Conservation (phyloP, 2,797 vertebrate genomes). For the Liasis olivaceus region DNA sequence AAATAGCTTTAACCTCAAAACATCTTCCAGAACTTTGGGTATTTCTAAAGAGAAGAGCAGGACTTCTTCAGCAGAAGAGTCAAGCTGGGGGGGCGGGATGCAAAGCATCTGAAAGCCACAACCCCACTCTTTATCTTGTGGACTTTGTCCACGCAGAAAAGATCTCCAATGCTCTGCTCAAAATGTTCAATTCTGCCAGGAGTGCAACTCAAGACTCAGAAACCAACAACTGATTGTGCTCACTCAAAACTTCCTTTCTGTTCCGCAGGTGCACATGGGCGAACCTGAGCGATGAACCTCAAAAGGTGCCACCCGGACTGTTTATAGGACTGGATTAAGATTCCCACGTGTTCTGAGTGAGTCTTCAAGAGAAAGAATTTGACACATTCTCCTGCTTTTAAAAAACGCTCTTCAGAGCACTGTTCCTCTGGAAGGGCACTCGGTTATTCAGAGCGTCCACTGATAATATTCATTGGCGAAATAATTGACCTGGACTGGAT, state of each 20-base stretch:
- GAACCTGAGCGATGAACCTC: background rate
- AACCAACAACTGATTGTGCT: background rate
- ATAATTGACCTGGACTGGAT: background rate
- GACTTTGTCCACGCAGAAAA: background rate
- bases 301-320: background rate
- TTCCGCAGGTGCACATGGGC: background rate
- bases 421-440: background rate
- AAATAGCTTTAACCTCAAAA: background rate
- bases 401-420: background rate
- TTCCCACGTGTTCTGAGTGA: background rate
- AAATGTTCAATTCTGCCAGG: background rate
- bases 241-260: background rate
- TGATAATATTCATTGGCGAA: background rate
- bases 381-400: background rate
- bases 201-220: background rate
- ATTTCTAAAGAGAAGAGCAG: background rate
- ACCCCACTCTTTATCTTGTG: background rate
- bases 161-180: too few species aligned
- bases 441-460: background rate
- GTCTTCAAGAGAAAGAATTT: background rate
- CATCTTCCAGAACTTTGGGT: background rate
- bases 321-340: background rate
- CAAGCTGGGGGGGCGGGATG: background rate
- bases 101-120: background rate
- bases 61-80: background rate